These are phyloP conservation scores for Aethes cnicana DNA, from an alignment of 2,888 invertebrate species.

Conservation along the genomic window DNA sequence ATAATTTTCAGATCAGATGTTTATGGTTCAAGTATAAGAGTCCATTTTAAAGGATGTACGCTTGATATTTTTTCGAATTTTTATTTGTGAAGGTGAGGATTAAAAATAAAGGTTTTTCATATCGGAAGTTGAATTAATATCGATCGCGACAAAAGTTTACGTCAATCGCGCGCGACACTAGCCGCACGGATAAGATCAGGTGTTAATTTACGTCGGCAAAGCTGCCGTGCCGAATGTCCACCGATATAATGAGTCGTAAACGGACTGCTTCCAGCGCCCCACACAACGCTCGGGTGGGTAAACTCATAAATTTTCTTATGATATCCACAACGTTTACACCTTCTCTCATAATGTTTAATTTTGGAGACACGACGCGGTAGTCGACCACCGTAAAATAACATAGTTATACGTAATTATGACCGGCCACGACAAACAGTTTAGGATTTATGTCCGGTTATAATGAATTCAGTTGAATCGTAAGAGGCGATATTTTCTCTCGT, in stretches of 20 bases:
- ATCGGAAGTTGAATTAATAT: no score
- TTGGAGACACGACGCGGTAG: constrained; percentile 57
- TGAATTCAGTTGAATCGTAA: constrained; percentile 49
- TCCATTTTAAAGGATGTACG: no score
- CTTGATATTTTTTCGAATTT: no score
- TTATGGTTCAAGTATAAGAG: no score
- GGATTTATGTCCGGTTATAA: constrained; percentile 62
- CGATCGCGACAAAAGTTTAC: constrained; percentile 27
- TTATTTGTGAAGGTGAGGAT: no score
- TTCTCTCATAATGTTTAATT: constrained; percentile 57
- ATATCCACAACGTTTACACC: constrained; percentile 45
- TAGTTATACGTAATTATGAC: constrained; percentile 71
- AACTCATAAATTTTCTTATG: constrained; percentile 50
- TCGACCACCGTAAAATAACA: constrained; percentile 62
- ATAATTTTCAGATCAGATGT: no score
- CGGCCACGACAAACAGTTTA: constrained; percentile 64
- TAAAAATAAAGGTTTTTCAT: no score
- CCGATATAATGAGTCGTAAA: constrained; percentile 52
- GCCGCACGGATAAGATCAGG: constrained; percentile 42
- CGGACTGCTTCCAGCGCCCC: constrained; percentile 38
- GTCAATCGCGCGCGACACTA: neutral
- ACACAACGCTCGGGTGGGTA: constrained; percentile 45
- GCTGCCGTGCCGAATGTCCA: constrained; percentile 44
- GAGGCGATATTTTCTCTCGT: constrained; percentile 36
- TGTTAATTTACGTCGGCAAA: constrained; percentile 58